Percentiles rank a stretch among this genome's conserved stretches.
Conservation (phyloP, 2,888 invertebrate genomes). For the Drosophila neotestacea region DNA sequence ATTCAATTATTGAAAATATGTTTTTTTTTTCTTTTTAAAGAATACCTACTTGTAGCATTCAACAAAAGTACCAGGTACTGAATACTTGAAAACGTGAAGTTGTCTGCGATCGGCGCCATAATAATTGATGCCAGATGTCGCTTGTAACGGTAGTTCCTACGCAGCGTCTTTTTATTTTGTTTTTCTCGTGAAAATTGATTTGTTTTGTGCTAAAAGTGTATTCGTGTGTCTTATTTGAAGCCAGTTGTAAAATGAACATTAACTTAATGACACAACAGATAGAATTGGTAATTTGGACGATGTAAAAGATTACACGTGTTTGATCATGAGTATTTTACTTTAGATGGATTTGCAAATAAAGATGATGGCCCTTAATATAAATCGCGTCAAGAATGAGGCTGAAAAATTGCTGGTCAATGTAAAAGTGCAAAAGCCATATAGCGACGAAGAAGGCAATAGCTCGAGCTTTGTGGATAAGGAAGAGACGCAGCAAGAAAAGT, state of each 20-base stretch:
- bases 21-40: too few relatives aligned
- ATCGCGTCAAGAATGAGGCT: background rate
- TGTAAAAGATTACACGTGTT: too few relatives aligned
- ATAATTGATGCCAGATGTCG: slow-evolving; percentile 22
- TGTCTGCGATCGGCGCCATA: slow-evolving; percentile 23
- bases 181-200: too few relatives aligned
- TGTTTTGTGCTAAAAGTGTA: background rate
- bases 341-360: slow-evolving; percentile 23
- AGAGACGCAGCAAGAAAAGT: slow-evolving; percentile 24
- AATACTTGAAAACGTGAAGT: background rate
- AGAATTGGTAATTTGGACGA: slow-evolving; percentile 1
- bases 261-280: background rate
- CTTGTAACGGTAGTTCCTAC: slow-evolving; percentile 37
- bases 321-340: background rate
- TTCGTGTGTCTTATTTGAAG: background rate
- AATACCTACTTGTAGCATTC: too few relatives aligned
- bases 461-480: slow-evolving; percentile 15
- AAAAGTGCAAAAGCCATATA: background rate
- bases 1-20: too few relatives aligned
- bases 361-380: background rate
- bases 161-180: too few relatives aligned
- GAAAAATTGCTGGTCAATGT: background rate
- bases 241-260: slow-evolving; percentile 4
- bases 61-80: background rate
- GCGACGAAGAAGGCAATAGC: slow-evolving; percentile 6